These are phyloP conservation scores for Esox niger DNA, from an alignment of 2,113 vertebrate genomes.

Conservation along the genomic window DNA sequence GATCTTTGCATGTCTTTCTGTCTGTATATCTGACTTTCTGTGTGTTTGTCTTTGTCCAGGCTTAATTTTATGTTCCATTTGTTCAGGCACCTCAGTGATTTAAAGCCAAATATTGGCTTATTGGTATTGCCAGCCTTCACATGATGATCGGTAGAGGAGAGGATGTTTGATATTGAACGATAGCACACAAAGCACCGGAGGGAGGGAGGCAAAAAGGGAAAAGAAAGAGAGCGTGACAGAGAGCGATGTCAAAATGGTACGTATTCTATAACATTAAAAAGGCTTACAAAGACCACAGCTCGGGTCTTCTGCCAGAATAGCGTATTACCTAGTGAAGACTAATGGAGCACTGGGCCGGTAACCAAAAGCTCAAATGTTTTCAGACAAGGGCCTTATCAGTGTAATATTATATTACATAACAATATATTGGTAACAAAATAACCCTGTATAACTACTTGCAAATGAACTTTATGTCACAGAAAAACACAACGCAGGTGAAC, in stretches of 20 bases:
- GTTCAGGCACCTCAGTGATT: slow-evolving; percentile 63
- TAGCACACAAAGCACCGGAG: slow-evolving; percentile 34
- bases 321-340: no score
- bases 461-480: no score
- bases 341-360: no score
- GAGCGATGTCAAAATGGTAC: background rate
- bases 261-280: slow-evolving; percentile 44
- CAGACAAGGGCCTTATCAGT: no score
- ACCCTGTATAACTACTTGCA: no score
- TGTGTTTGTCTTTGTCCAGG: slow-evolving; percentile 45
- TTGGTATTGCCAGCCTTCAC: slow-evolving; percentile 57
- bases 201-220: slow-evolving; percentile 23
- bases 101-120: slow-evolving; percentile 57
- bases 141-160: slow-evolving; percentile 55
- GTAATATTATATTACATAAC: no score
- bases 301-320: no score
- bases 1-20: no score
- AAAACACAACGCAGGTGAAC: no score
- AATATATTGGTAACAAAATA: no score
- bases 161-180: slow-evolving; percentile 53
- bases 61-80: slow-evolving; percentile 48
- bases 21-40: no score
- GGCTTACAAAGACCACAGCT: slow-evolving; percentile 51
- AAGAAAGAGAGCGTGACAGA: slow-evolving; percentile 1
- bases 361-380: no score